Evolutionary conservation across 2,797 vertebrate species (phyloP).

Genomic region (Phoeniculus purpureus): DNA sequence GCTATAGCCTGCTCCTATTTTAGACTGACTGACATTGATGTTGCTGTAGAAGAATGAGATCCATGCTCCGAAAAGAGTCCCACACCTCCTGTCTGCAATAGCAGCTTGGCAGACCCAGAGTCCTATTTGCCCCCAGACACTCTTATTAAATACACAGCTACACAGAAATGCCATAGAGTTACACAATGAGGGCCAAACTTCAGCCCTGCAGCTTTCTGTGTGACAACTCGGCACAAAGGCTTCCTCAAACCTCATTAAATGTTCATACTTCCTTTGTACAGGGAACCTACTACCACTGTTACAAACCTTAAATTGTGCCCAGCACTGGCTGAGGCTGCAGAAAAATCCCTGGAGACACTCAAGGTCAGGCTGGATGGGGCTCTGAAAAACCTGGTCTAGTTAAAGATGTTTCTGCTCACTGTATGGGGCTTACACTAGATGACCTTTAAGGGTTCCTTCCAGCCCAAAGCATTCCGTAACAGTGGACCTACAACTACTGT

Average conservation of each 20-base stretch:
- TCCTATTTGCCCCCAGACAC: not conserved
- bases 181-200: not conserved
- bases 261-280: not conserved
- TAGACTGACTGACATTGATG: not conserved
- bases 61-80: not conserved
- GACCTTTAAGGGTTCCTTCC: too few species aligned
- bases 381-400: too few species aligned
- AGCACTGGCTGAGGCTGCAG: not conserved
- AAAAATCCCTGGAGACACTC: too few species aligned
- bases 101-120: not conserved
- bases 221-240: not conserved
- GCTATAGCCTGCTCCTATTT: not conserved
- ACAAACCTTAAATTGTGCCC: not conserved
- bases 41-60: not conserved
- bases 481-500: accelerated
- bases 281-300: accelerated
- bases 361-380: too few species aligned
- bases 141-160: too few species aligned
- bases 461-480: not conserved
- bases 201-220: not conserved
- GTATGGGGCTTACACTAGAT: too few species aligned
- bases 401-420: too few species aligned
- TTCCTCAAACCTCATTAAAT: not conserved
- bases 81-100: not conserved
- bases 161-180: not conserved